Conservation (phyloP, 2,888 invertebrate species). For the Drosophila engyochracea region DNA sequence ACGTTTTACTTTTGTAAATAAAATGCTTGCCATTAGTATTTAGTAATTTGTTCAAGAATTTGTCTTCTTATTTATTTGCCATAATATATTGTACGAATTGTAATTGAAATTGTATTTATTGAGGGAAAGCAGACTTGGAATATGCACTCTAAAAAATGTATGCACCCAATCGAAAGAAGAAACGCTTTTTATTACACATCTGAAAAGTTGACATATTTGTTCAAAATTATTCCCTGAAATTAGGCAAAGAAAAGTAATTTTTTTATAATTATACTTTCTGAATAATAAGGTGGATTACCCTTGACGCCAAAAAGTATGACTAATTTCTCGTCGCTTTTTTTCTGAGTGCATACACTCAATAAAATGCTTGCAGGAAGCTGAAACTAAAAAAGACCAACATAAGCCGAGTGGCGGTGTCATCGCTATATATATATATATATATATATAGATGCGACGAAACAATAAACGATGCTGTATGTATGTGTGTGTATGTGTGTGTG, state of each 20-base stretch:
- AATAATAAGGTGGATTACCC: neutral
- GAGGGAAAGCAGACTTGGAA: too few relatives aligned
- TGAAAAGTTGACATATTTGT: neutral
- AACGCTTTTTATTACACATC: neutral
- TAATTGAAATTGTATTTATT: too few relatives aligned
- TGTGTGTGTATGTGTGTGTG: slow-evolving; percentile 19
- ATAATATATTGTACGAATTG: too few relatives aligned
- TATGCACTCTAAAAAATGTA: neutral
- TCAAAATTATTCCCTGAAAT: neutral
- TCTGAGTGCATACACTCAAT: neutral
- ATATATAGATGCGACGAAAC: slow-evolving; percentile 4
- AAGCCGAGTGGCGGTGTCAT: slow-evolving; percentile 13
- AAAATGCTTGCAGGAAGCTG: neutral
- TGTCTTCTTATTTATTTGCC: too few relatives aligned
- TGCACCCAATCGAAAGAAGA: neutral
- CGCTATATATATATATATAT: slow-evolving; percentile 6
- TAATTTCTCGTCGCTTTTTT: neutral
- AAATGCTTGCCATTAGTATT: too few relatives aligned
- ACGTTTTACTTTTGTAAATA: too few relatives aligned
- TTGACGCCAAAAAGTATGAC: neutral
- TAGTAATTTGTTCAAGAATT: too few relatives aligned
- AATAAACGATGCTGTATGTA: neutral
- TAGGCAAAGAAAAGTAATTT: neutral
- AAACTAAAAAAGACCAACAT: slow-evolving; percentile 7
- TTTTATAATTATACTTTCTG: neutral